Conservation (phyloP, 2,797 vertebrate genomes). For the Bryconaethiops microstoma region DNA sequence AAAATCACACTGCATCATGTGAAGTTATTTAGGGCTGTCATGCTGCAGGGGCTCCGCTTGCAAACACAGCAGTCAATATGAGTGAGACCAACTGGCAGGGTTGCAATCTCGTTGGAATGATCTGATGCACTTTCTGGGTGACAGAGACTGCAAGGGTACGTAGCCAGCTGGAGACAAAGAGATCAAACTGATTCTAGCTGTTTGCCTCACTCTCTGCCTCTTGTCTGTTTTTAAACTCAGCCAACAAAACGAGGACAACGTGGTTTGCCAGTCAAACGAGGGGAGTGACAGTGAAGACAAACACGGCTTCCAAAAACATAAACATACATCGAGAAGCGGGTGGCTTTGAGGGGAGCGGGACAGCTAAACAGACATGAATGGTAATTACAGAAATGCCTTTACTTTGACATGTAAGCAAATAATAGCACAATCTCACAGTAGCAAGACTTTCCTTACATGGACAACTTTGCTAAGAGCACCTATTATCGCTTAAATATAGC, state of each 20-base stretch:
- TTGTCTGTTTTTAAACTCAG: conserved; percentile 1
- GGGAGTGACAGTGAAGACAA: conserved; percentile 5
- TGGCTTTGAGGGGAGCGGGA: not conserved
- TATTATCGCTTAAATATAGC: not conserved
- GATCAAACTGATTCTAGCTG: conserved; percentile 4
- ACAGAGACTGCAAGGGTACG: conserved; percentile 21
- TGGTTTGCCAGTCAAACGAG: conserved; percentile 36
- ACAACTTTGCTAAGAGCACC: not conserved
- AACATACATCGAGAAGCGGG: not conserved
- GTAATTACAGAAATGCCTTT: conserved; percentile 18
- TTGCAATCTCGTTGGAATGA: conserved; percentile 35
- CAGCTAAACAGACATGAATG: not conserved
- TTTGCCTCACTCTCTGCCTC: conserved; percentile 1
- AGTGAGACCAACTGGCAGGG: conserved; percentile 33
- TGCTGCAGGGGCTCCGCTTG: conserved; percentile 23
- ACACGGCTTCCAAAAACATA: conserved; percentile 7
- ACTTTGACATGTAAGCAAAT: conserved; percentile 6
- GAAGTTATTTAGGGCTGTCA: conserved; percentile 32
- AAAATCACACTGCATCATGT: conserved; percentile 37
- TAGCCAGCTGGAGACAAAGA: conserved; percentile 28
- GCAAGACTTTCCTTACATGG: not conserved
- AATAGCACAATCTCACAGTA: not conserved
- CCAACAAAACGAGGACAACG: conserved; percentile 11
- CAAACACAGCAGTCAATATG: conserved; percentile 39
- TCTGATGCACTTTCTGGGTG: conserved; percentile 34